Conservation (phyloP, 2,113 vertebrate genomes). For the cattle (Bos taurus) region DNA sequence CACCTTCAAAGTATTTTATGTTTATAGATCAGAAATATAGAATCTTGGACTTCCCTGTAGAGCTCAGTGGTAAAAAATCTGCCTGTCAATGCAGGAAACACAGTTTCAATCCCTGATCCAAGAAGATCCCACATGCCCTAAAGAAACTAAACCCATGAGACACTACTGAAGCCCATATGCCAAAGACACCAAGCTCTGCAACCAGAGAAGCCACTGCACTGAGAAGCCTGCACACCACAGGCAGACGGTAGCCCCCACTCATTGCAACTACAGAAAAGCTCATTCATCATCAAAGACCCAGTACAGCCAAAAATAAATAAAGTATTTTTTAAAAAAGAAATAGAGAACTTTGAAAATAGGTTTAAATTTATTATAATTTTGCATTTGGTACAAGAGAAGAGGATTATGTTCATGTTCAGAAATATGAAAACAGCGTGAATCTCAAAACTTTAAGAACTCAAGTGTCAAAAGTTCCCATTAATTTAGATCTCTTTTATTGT, state of each 20-base stretch:
- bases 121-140: background rate
- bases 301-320: background rate
- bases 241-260: background rate
- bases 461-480: background rate
- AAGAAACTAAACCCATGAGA: background rate
- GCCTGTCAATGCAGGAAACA: background rate
- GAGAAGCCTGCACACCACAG: background rate
- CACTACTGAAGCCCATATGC: background rate
- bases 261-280: background rate
- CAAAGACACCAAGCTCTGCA: background rate
- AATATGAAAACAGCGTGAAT: background rate
- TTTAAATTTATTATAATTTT: background rate
- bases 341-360: background rate
- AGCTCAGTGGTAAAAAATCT: background rate
- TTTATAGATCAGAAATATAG: background rate
- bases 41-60: background rate
- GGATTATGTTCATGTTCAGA: background rate
- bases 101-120: background rate
- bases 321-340: background rate
- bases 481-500: background rate
- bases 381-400: background rate
- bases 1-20: background rate
- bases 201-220: background rate
- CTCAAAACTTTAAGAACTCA: background rate
- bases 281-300: background rate